Evolutionary conservation across 2,113 vertebrate genomes (phyloP).

Genomic region (Notarius lentiginosus): DNA sequence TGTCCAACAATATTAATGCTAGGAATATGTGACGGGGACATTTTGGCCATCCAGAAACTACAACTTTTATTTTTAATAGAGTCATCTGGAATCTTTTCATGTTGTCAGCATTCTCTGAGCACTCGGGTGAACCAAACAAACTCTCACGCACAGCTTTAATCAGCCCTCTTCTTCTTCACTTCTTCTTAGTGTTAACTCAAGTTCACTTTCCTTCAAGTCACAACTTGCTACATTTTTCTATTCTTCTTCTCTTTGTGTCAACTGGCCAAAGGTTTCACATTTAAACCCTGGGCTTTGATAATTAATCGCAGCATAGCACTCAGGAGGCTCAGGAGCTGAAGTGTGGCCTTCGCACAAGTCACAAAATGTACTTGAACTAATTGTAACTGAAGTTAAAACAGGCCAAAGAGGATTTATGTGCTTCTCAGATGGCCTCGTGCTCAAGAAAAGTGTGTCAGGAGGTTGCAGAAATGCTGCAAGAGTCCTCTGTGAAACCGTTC

Average conservation of each 20-base stretch:
- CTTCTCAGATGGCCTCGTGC: slow-evolving; percentile 56
- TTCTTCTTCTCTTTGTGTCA: slow-evolving; percentile 40
- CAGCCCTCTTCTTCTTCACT: slow-evolving; percentile 10
- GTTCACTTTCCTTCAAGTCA: neutral
- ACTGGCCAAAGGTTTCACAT: slow-evolving; percentile 51
- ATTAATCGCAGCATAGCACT: slow-evolving; percentile 65
- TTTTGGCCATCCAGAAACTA: neutral
- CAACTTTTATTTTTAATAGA: neutral
- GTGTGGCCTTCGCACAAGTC: slow-evolving; percentile 70
- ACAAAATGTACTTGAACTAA: slow-evolving; percentile 77
- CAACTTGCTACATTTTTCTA: neutral
- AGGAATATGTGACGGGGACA: neutral
- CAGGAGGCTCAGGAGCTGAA: slow-evolving; percentile 58
- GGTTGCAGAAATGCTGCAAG: slow-evolving; percentile 23
- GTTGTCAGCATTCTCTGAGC: slow-evolving; percentile 25
- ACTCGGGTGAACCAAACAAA: neutral
- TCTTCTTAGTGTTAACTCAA: slow-evolving; percentile 17
- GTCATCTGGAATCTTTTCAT: slow-evolving; percentile 49
- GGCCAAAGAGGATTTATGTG: slow-evolving; percentile 64
- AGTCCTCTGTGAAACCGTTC: slow-evolving; percentile 29
- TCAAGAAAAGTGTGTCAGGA: slow-evolving; percentile 53
- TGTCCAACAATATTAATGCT: neutral
- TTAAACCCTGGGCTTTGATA: slow-evolving; percentile 55
- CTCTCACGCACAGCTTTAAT: slow-evolving; percentile 10
- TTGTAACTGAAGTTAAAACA: slow-evolving; percentile 70